A percentile compares a stretch with the other conserved stretches of the same genome.
Evolutionary conservation across 2,888 invertebrate genomes (phyloP).

Genomic region (Globia sparganii): DNA sequence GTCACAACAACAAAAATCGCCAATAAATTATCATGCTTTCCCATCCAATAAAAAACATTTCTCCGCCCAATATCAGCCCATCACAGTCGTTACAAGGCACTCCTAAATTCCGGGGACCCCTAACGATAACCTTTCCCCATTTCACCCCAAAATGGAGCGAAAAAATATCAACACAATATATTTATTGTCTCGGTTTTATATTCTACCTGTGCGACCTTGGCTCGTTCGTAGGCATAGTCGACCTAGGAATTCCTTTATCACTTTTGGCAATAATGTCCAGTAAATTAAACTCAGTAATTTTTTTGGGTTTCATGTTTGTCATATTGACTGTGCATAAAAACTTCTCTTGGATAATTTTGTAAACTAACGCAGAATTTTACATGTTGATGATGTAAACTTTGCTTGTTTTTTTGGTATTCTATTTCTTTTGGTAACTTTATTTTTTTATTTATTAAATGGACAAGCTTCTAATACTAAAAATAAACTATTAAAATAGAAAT

Average conservation of each 20-base stretch:
- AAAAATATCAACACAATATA: conserved; percentile 59
- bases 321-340: background rate
- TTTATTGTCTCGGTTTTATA: conserved; percentile 58
- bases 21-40: conserved; percentile 36
- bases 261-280: background rate
- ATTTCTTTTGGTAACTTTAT: background rate
- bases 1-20: background rate
- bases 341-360: background rate
- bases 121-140: conserved; percentile 49
- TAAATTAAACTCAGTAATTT: background rate
- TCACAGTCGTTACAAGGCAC: conserved; percentile 50
- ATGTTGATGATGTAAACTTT: background rate
- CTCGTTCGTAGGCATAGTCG: background rate
- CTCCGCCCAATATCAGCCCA: conserved; percentile 32
- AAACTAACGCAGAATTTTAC: background rate
- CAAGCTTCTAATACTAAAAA: no score
- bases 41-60: conserved; percentile 49
- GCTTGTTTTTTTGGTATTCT: background rate
- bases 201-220: conserved; percentile 57
- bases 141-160: conserved; percentile 53
- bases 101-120: conserved; percentile 48
- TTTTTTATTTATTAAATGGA: background rate
- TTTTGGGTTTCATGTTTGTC: background rate
- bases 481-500: no score
- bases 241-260: background rate